Conservation (phyloP, 1,140 invertebrate genomes). For the Pollicipes pollicipes region DNA sequence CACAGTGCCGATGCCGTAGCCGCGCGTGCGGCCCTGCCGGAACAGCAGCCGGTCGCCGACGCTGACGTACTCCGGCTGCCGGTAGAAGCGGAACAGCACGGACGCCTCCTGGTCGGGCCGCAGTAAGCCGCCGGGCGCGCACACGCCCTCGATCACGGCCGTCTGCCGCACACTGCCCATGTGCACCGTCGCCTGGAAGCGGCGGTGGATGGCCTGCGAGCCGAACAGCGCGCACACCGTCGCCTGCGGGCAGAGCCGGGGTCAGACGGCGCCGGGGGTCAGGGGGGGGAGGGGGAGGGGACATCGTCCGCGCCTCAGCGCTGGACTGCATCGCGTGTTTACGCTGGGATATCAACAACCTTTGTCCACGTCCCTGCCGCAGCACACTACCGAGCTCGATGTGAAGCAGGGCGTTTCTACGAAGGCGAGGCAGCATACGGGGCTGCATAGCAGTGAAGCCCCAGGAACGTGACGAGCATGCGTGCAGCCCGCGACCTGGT, state of each 20-base stretch:
- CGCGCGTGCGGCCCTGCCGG: constrained; percentile 56
- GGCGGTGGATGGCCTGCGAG: constrained; percentile 57
- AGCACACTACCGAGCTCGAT: too few relatives aligned
- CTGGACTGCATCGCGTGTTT: background rate
- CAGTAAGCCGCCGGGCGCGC: constrained; percentile 37
- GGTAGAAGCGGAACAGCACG: constrained; percentile 71
- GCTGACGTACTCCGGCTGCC: constrained; percentile 81
- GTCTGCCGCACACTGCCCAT: constrained; percentile 90
- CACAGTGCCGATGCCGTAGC: constrained; percentile 74
- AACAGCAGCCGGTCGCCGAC: constrained; percentile 69
- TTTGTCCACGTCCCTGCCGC: too few relatives aligned
- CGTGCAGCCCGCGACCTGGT: too few relatives aligned
- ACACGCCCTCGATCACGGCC: constrained; percentile 58
- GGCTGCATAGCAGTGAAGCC: too few relatives aligned
- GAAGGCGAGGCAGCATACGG: too few relatives aligned
- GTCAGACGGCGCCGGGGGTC: constrained; percentile 23
- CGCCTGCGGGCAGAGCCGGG: constrained; percentile 38
- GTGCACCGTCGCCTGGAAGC: constrained; percentile 86
- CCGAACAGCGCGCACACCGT: constrained; percentile 70
- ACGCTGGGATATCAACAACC: too few relatives aligned
- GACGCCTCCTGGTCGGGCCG: constrained; percentile 64
- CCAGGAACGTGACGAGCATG: too few relatives aligned
- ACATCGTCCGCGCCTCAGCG: background rate
- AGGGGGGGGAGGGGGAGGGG: background rate
- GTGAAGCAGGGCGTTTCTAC: too few relatives aligned